These are phyloP conservation scores for Theocolax elegans DNA, from an alignment of 1,140 invertebrate genomes.

Conservation along the genomic window DNA sequence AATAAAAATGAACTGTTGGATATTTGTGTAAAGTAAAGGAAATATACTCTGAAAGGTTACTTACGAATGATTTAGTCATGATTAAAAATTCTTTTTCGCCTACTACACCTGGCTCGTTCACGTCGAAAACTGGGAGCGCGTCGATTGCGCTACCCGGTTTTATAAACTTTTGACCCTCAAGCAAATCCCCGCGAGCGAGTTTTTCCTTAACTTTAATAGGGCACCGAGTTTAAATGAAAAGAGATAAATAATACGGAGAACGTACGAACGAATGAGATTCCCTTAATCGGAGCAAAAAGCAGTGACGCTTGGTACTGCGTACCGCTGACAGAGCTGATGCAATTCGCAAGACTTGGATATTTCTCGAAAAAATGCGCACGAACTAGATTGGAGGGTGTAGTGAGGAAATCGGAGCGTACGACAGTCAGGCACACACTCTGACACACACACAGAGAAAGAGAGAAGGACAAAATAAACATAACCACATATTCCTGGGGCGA, in stretches of 20 bases:
- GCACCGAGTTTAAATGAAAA: conserved; percentile 39
- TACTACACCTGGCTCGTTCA: not conserved
- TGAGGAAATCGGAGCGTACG: not conserved
- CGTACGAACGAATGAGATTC: conserved; percentile 56
- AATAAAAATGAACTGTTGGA: no score
- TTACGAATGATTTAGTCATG: conserved; percentile 33
- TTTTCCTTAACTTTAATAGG: conserved; percentile 27
- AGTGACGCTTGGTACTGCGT: no score
- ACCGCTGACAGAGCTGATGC: no score
- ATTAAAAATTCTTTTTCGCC: not conserved
- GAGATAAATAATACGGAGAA: not conserved
- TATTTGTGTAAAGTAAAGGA: no score
- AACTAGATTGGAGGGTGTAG: not conserved
- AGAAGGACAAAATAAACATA: no score
- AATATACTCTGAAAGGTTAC: no score
- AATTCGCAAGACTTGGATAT: conserved; percentile 57
- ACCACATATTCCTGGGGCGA: no score
- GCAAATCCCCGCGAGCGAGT: conserved; percentile 41
- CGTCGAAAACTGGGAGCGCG: conserved; percentile 54
- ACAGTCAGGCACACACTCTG: not conserved
- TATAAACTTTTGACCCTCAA: conserved; percentile 64
- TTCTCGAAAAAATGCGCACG: conserved; percentile 60
- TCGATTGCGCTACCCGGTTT: conserved; percentile 49
- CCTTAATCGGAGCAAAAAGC: conserved; percentile 65
- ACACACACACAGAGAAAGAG: no score